Percentiles rank a stretch among this genome's conserved stretches.
phyloP scores from a whole-genome alignment of 2,888 invertebrate genomes.

The Drosophila tripunctata region DNA sequence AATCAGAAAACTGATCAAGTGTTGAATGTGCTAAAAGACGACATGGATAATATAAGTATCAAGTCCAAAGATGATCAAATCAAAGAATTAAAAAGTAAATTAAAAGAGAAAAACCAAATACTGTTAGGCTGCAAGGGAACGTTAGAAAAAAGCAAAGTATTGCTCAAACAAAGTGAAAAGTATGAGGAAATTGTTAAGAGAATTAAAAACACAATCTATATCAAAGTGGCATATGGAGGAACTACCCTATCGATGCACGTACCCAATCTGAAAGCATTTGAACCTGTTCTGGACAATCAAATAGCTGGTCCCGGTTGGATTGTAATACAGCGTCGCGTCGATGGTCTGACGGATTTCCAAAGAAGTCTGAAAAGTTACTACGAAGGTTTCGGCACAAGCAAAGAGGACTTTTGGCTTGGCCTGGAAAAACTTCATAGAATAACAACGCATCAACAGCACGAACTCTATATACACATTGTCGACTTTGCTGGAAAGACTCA shows the following conservation, averaged over 20 bases:
- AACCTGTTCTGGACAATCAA: neutral
- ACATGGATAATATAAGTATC: neutral
- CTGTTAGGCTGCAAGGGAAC: neutral
- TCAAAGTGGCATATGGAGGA: conserved; percentile 4
- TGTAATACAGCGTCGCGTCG: conserved; percentile 19
- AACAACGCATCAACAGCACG: conserved; percentile 82
- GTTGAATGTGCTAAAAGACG: neutral
- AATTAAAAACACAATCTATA: neutral
- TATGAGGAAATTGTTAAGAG: neutral
- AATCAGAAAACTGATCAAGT: neutral
- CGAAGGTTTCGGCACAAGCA: conserved; percentile 2
- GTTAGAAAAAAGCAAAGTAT: neutral
- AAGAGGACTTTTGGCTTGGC: conserved; percentile 86
- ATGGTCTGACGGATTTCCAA: conserved; percentile 4
- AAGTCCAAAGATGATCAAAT: conserved; percentile 3
- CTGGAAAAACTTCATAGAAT: conserved; percentile 87
- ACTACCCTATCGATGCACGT: neutral
- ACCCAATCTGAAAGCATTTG: conserved; percentile 3
- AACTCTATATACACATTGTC: conserved; percentile 87
- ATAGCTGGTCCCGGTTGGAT: conserved; percentile 19
- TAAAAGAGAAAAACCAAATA: neutral
- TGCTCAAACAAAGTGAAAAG: neutral
- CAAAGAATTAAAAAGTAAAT: neutral
- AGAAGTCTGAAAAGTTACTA: neutral
- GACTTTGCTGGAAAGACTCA: conserved; percentile 86